Conservation (phyloP, 2,888 invertebrate species). For the Cheilosia soror region DNA sequence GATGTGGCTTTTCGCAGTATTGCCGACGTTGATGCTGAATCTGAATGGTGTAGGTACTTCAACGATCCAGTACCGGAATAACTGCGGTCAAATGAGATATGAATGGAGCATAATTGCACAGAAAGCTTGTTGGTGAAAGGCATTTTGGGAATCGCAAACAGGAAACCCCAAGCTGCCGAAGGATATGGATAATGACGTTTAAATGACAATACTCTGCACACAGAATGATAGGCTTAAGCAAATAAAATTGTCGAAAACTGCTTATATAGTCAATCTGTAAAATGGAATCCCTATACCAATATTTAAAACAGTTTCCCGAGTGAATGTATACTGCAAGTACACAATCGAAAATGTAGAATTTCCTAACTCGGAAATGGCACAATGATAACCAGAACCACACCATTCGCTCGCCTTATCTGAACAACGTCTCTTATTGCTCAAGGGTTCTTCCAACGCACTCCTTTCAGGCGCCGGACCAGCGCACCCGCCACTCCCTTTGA, state of each 20-base stretch:
- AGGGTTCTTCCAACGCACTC: conserved; percentile 14
- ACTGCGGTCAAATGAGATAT: conserved; percentile 34
- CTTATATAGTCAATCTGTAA: no score
- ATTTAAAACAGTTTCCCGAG: no score
- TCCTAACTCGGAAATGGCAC: no score
- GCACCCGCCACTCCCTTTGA: conserved; percentile 25
- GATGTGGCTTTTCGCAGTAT: neutral
- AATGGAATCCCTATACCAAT: no score
- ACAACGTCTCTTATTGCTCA: neutral
- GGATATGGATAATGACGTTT: neutral
- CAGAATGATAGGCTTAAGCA: neutral
- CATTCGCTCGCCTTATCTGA: no score
- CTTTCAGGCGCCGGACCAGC: neutral
- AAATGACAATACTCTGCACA: neutral
- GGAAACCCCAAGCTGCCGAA: neutral
- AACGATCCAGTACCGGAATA: conserved; percentile 1
- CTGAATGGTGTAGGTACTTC: neutral
- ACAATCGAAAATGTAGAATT: no score
- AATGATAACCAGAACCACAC: no score
- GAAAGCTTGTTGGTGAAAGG: conserved; percentile 10
- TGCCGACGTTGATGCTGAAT: neutral
- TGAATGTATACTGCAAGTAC: no score
- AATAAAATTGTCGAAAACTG: no score
- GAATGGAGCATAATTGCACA: conserved; percentile 46
- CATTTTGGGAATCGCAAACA: conserved; percentile 7